These are phyloP conservation scores for Trididemnum clinides DNA, from an alignment of 23 tunicate species.

Conservation along the genomic window DNA sequence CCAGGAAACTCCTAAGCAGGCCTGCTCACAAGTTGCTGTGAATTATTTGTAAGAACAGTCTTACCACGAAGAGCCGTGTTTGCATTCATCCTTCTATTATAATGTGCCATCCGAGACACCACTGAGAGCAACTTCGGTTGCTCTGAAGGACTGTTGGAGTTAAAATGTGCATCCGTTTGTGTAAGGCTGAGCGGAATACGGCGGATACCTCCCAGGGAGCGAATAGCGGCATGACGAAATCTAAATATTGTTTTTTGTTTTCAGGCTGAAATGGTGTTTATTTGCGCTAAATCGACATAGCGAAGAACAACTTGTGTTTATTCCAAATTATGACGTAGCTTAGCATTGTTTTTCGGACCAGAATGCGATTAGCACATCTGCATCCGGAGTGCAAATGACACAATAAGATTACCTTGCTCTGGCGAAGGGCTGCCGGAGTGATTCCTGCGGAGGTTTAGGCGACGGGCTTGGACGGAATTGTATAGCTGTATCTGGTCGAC, in stretches of 20 bases:
- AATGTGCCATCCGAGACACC: conserved; percentile 44
- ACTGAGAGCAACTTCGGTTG: conserved; percentile 33
- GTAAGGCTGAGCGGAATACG: conserved; percentile 16
- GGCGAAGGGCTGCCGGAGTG: conserved; percentile 48
- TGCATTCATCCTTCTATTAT: conserved; percentile 11
- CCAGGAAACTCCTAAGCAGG: no score
- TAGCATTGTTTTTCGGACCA: no score
- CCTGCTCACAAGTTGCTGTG: no score
- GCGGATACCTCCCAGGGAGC: conserved; percentile 47
- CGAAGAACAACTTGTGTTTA: no score
- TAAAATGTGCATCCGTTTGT: neutral
- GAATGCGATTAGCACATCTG: no score
- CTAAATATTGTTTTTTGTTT: no score
- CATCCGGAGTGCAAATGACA: no score
- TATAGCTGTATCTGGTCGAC: neutral
- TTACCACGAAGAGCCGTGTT: no score
- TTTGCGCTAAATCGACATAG: no score
- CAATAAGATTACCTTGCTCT: conserved; percentile 63
- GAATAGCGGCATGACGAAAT: conserved; percentile 82
- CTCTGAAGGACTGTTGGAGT: neutral
- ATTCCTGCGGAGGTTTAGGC: neutral
- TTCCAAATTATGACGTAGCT: no score
- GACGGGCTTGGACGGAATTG: neutral
- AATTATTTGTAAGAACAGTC: no score
- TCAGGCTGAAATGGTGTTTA: no score